These are phyloP conservation scores for Acleris literana DNA, from an alignment of 2,888 invertebrate species.

Conservation along the genomic window DNA sequence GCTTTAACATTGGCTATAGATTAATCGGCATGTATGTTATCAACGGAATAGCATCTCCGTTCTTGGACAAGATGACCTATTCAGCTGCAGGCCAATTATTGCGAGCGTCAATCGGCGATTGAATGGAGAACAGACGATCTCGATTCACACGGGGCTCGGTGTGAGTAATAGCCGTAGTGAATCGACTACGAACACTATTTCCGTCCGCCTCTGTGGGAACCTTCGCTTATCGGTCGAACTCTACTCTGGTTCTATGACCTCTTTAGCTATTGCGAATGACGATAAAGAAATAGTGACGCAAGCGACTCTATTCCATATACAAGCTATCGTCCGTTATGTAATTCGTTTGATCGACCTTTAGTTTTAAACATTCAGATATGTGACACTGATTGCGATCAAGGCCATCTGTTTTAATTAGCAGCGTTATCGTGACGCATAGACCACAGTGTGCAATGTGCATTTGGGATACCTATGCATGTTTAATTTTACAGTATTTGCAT, in stretches of 20 bases:
- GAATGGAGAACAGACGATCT: slow-evolving; percentile 32
- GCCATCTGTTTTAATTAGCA: slow-evolving; percentile 1
- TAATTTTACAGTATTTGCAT: no score
- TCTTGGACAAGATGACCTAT: slow-evolving; percentile 23
- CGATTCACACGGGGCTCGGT: slow-evolving; percentile 35
- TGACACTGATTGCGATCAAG: slow-evolving; percentile 30
- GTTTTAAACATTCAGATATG: slow-evolving; percentile 7
- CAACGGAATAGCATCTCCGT: slow-evolving; percentile 11
- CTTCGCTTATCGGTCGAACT: slow-evolving; percentile 49
- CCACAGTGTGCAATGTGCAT: not conserved
- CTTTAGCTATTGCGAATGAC: slow-evolving; percentile 44
- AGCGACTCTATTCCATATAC: not conserved
- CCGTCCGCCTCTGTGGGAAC: slow-evolving; percentile 57
- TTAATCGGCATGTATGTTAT: slow-evolving; percentile 14
- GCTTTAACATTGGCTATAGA: slow-evolving; percentile 9
- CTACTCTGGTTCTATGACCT: slow-evolving; percentile 69
- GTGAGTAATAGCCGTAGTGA: slow-evolving; percentile 62
- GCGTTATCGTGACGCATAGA: not conserved
- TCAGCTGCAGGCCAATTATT: slow-evolving; percentile 24
- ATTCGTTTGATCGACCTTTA: slow-evolving; percentile 18
- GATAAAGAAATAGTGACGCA: slow-evolving; percentile 15
- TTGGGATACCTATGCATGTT: no score
- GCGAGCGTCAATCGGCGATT: slow-evolving; percentile 25
- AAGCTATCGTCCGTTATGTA: slow-evolving; percentile 15
- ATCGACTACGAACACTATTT: slow-evolving; percentile 65